Base-by-base conservation (phyloP, 2,888 invertebrate genomes). In the Rhaphigaster nebulosa region DNA sequence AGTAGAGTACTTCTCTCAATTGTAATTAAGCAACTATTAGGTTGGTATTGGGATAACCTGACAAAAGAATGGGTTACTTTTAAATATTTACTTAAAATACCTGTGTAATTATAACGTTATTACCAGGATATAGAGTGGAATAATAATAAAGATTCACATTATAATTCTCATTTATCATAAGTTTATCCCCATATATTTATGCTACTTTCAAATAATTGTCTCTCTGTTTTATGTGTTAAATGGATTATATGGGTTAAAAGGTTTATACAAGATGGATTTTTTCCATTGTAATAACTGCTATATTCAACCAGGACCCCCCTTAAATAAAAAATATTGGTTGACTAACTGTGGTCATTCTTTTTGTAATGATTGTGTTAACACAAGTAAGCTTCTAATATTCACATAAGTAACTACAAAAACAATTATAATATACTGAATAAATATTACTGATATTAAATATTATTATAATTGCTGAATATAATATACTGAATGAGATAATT, bases 281-380 rank as follows among this genome's bases (percentile, higher is more conserved):
- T 91, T 91, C 88, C 92, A 91, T 90, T 91, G 91, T 50, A 92
- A 91, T 87, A 52, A 65, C n/a, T 92, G 92, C 34, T 92, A 89
- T 88, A 26, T 90, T 45, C 91, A 91, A 60, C 91, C 91, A 34
- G 91, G 90, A 54, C 89, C 90, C 0, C 50, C 91, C 2, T 89
- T 90, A 70, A 91, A 88, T 29, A 89, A 54, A 50, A 70, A 60
- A 45, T 91, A 90, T 65, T 91, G 97, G 90, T 95, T 98, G 93
- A 98, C 98, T 0, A 96, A 96, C n/a, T 98, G 98, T 93, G 98
- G 98, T 0, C 98, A 98, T 94, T 95, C 97, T 92, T 98, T 98
- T 94, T 98, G 98, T 94, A 96, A 96, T 92, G 95, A 95, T 92
- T 98, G 98, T 93, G 97, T 98, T 90, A 95, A 96, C 90, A 96